Base-by-base conservation (phyloP, 2,888 invertebrate genomes). In the Anaspis maculata region DNA sequence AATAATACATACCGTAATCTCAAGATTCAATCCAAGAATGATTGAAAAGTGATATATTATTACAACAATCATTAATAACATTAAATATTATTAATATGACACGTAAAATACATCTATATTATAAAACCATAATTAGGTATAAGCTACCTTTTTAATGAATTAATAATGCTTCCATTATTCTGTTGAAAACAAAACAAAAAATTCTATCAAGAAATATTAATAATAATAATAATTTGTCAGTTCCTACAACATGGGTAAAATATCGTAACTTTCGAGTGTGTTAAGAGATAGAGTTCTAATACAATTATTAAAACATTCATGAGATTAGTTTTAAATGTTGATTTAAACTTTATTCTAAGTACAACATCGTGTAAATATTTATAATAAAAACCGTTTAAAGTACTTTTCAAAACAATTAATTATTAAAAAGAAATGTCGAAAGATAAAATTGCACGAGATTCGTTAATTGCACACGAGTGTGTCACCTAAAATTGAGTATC, bases 81-180 rank as follows among this genome's bases (percentile, higher is more conserved):
- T 53, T 46, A 51, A 49, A 52, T 52, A 51, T 48, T 51, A 51
- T 52, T 53, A 52, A 51, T 54, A 53, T 53, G 52, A 53, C 53
- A 54, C 53, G 52, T 49, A 51, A 48, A 48, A 49, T 49, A 46
- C 33, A 47, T 45, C 48, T 49, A 50, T 30, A 39, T 42, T 31
- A 48, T 46, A n/a, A n/a, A n/a, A n/a, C n/a, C n/a, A 42, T 45
- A 41, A 51, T 35, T 42, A 48, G 45, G 45, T 48, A 47, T 34
- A 50, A 54, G 52, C 52, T 52, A 52, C 52, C 52, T 19, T 19
- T 19, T 19, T 6, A 6, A 9, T 19, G 9, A 19, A 6, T 19
- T 9, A 19, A 19, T 45, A 48, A 37, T 37, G 35, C 35, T 32
- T 32, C 33, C 23, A 30, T 35, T 35, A 30, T 15, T 37, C 5